Base-by-base conservation (phyloP, 2,888 invertebrate species). In the Flabesymbios commensalis region DNA sequence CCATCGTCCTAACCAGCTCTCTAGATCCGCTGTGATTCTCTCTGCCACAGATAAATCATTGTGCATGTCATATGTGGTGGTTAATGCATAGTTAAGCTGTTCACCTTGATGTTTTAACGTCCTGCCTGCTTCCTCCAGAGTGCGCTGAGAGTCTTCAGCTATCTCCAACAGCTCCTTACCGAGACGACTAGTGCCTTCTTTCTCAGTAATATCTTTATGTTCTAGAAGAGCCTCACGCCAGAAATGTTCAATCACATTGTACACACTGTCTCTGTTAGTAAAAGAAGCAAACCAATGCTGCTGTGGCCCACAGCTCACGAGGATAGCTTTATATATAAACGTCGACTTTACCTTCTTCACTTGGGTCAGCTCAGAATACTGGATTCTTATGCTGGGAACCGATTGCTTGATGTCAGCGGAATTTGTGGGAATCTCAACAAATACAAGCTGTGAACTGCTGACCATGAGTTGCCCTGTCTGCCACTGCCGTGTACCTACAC, bases 1-100 rank as follows among this genome's bases (percentile, higher is more conserved):
- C 76, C 75, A 75, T 14, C 70, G 53, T n/a, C 74, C 75, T 14
- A 74, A 43, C 74, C 75, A 76, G n/a, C 69, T 65, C 28, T 75
- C 72, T 19, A 77, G 51, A 5, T 72, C 72, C 2, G 64, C 57
- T 1, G 74, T 59, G 19, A 77, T 48, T 26, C 65, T 68, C 4
- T 76, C 74, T 10, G 74, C 73, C 43, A 74, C 67, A 55, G 71
- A 70, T 24, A 77, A 59, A 58, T 77, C 75, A 61, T 72, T 68
- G 49, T 76, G 72, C 36, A 77, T 61, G 32, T 76, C 76, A 54
- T 63, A 54, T 73, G 75, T 72, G 7, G 65, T 63, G 0, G 60
- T 60, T 1, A 70, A 32, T 2, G 74, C 62, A 24, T 63, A 55
- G 39, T 68, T 69, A 32, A 77, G 63, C 51, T 76, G 75, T 26